These are phyloP conservation scores for Junonia oenone DNA, from an alignment of 2,888 invertebrate genomes.

Conservation along the genomic window DNA sequence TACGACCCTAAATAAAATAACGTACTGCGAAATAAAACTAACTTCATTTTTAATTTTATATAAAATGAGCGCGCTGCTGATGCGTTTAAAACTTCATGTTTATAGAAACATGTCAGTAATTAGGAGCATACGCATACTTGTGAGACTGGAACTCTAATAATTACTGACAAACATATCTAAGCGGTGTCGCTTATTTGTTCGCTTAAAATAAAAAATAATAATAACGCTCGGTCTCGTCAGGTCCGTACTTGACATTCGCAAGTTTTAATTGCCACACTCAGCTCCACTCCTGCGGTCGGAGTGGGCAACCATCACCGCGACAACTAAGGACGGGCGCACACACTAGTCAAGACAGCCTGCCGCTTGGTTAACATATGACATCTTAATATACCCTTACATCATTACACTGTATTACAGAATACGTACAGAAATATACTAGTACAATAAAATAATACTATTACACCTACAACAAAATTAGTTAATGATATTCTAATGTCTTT, in stretches of 20 bases:
- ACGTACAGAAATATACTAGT: neutral
- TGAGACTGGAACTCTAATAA: neutral
- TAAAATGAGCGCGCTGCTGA: neutral
- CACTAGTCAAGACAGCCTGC: slow-evolving; percentile 15
- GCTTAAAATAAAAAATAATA: slow-evolving; percentile 59
- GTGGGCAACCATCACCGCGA: slow-evolving; percentile 54
- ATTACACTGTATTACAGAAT: neutral
- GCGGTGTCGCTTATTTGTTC: slow-evolving; percentile 41
- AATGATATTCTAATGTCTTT: neutral
- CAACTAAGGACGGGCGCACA: slow-evolving; percentile 34
- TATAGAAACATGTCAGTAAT: neutral
- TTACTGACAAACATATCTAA: neutral
- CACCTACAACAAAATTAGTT: neutral
- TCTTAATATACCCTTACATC: neutral
- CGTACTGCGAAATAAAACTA: slow-evolving; percentile 4
- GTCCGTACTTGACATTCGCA: slow-evolving; percentile 72
- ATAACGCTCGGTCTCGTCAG: slow-evolving; percentile 49
- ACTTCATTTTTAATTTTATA: slow-evolving; percentile 5
- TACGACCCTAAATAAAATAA: slow-evolving; percentile 18
- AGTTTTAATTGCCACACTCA: slow-evolving; percentile 76
- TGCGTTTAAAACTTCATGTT: neutral
- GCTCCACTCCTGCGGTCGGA: slow-evolving; percentile 57
- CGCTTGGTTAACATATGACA: neutral
- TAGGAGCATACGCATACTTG: neutral
- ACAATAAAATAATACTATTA: too few relatives aligned